Percentiles rank a stretch among this genome's conserved stretches.
Conservation (phyloP, 2,113 vertebrate species). For the Alethe castanea region DNA sequence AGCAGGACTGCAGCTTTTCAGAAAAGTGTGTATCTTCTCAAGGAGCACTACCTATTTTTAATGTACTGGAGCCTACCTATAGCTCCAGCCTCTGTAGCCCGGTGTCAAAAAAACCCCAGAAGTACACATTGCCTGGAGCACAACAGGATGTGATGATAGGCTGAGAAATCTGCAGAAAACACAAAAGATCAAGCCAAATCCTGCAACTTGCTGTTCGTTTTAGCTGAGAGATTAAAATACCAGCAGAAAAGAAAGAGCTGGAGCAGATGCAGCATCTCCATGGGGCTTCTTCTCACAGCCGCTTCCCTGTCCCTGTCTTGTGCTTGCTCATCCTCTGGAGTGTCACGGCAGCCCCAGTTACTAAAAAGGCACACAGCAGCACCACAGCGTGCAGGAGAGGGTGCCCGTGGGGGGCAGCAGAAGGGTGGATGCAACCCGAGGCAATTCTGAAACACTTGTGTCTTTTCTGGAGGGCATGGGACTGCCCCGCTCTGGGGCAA, state of each 20-base stretch:
- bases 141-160: background rate
- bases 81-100: background rate
- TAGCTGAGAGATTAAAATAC: conserved; percentile 18
- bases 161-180: background rate
- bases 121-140: conserved; percentile 8
- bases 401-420: background rate
- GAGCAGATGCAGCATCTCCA: conserved; percentile 47
- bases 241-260: background rate
- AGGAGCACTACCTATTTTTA: background rate
- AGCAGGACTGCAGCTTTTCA: background rate
- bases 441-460: background rate
- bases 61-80: background rate
- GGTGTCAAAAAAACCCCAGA: background rate
- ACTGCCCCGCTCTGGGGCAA: background rate
- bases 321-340: background rate
- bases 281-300: background rate
- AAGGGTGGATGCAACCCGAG: background rate
- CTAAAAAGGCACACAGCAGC: background rate
- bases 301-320: background rate
- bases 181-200: background rate
- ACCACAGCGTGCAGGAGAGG: rapidly evolving
- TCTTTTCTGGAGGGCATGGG: background rate
- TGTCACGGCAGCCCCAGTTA: background rate
- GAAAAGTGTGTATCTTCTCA: background rate
- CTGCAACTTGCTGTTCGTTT: background rate